Evolutionary conservation across 2,888 invertebrate genomes (phyloP).

Genomic region (Drosophila fungiperda): DNA sequence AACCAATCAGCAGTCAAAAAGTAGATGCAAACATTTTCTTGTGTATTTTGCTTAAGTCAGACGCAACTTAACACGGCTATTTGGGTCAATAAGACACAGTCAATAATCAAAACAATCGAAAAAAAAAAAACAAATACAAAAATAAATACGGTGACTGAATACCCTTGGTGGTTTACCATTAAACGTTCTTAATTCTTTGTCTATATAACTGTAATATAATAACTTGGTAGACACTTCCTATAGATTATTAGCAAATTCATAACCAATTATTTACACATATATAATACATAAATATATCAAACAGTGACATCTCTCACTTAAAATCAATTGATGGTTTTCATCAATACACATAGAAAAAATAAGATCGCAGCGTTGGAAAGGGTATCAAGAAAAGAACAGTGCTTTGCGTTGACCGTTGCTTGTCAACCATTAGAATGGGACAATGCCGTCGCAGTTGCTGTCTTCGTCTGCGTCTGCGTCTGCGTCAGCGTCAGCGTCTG

Average conservation of each 20-base stretch:
- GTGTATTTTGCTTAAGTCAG: constrained; percentile 32
- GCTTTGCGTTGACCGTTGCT: constrained; percentile 29
- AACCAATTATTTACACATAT: neutral
- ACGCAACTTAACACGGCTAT: constrained; percentile 34
- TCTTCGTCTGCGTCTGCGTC: constrained; percentile 1
- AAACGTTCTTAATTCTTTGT: neutral
- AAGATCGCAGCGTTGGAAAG: constrained; percentile 12
- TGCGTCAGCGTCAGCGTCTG: constrained; percentile 9
- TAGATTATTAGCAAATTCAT: neutral
- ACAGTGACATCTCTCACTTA: neutral
- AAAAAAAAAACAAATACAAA: neutral
- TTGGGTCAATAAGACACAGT: constrained; percentile 42
- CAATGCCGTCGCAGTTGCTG: constrained; percentile 7
- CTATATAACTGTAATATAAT: neutral
- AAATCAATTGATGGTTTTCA: neutral
- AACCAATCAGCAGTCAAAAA: constrained; percentile 23
- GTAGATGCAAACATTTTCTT: constrained; percentile 33
- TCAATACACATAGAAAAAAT: neutral
- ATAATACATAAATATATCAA: neutral
- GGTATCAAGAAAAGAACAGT: constrained; percentile 28
- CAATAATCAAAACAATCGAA: neutral
- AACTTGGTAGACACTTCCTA: neutral
- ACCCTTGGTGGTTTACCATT: constrained; percentile 14
- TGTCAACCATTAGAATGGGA: constrained; percentile 36
- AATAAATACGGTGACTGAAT: neutral